Conservation (phyloP, 2,113 vertebrate genomes). For the Oriolus oriolus region DNA sequence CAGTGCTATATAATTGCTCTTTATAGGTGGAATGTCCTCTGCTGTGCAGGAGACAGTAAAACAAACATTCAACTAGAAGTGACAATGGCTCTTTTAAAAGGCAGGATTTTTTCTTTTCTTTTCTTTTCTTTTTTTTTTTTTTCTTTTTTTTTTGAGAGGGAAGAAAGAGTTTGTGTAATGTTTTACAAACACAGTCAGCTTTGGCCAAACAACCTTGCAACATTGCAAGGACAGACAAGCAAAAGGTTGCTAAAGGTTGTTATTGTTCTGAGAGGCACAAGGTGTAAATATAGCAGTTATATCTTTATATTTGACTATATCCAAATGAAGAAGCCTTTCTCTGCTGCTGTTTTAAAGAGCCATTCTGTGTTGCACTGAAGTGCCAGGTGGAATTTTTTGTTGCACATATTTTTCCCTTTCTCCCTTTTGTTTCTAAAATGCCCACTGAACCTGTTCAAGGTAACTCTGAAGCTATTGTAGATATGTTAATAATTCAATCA, state of each 20-base stretch:
- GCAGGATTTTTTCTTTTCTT: neutral
- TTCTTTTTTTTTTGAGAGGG: neutral
- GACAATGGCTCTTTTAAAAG: constrained; percentile 68
- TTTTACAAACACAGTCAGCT: constrained; percentile 3
- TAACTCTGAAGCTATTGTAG: constrained; percentile 22
- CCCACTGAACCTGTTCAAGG: constrained; percentile 43
- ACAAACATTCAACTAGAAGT: constrained; percentile 65
- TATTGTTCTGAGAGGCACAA: neutral
- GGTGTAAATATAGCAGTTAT: neutral
- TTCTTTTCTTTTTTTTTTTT: neutral
- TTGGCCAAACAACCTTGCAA: neutral
- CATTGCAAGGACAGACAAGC: neutral
- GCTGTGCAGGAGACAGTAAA: constrained; percentile 55
- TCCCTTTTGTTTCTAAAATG: constrained; percentile 41
- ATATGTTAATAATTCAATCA: constrained; percentile 18
- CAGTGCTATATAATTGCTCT: constrained; percentile 59
- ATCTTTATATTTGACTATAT: neutral
- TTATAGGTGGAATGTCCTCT: constrained; percentile 66
- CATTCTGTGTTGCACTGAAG: neutral
- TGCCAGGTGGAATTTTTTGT: neutral
- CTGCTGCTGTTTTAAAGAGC: constrained; percentile 12
- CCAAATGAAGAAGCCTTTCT: neutral
- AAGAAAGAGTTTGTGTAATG: constrained; percentile 35
- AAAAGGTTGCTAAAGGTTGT: neutral
- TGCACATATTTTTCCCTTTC: neutral